These are phyloP conservation scores for Hydrolagus colliei DNA, from an alignment of 2,797 vertebrate genomes.

Conservation along the genomic window DNA sequence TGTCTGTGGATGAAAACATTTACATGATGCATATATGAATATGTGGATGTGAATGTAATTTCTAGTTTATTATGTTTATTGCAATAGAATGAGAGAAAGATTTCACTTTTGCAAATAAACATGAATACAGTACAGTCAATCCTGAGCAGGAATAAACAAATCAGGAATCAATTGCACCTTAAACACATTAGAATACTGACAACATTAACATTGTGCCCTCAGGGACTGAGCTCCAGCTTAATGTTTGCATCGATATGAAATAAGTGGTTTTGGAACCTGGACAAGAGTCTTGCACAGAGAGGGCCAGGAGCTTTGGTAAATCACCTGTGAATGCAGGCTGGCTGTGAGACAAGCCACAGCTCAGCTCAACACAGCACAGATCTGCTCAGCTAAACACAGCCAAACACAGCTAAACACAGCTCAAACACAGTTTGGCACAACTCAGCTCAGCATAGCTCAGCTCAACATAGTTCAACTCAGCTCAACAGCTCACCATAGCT, in stretches of 20 bases:
- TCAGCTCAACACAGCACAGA: too few relatives aligned
- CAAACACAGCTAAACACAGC: too few relatives aligned
- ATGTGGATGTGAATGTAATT: slow-evolving; percentile 4
- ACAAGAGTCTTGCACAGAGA: slow-evolving; percentile 5
- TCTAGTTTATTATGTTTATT: slow-evolving; percentile 22
- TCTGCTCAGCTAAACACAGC: too few relatives aligned
- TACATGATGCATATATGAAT: slow-evolving; percentile 6
- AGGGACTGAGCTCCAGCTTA: not conserved
- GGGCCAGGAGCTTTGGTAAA: not conserved
- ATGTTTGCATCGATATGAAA: not conserved
- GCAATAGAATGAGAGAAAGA: slow-evolving; percentile 12
- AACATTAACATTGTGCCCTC: slow-evolving; percentile 10
- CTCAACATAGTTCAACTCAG: too few relatives aligned
- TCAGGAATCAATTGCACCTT: slow-evolving; percentile 31
- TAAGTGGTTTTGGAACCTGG: slow-evolving; percentile 13
- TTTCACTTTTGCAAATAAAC: slow-evolving; percentile 8
- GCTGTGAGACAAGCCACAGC: not conserved
- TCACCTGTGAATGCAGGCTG: slow-evolving; percentile 9
- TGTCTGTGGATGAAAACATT: slow-evolving; percentile 38
- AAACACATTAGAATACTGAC: slow-evolving; percentile 24
- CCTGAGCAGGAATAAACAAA: slow-evolving; percentile 28
- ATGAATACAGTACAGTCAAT: slow-evolving; percentile 8
- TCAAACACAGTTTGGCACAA: too few relatives aligned
- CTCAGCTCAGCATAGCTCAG: too few relatives aligned
- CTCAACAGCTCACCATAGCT: too few relatives aligned